These are phyloP conservation scores for Luscinia luscinia DNA, from an alignment of 2,797 vertebrate genomes.

Conservation along the genomic window DNA sequence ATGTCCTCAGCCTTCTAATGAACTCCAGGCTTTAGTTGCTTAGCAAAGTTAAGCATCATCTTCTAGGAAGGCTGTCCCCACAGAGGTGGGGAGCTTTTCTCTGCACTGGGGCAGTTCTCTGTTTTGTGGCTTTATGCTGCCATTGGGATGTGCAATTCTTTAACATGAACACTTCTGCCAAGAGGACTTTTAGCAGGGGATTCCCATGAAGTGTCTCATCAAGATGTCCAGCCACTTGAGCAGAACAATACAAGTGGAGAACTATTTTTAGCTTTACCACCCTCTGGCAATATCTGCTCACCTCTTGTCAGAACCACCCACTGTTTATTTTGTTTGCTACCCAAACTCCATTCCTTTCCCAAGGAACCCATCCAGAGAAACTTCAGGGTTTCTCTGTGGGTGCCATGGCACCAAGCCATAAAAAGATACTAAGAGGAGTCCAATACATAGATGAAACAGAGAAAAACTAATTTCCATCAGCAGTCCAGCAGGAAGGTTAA, in stretches of 20 bases:
- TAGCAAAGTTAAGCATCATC: background rate
- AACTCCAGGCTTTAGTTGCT: background rate
- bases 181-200: background rate
- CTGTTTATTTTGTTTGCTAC: background rate
- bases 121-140: background rate
- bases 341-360: background rate
- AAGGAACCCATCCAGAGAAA: background rate
- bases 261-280: background rate
- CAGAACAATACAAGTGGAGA: background rate
- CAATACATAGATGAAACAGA: background rate
- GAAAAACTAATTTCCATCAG: background rate
- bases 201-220: background rate
- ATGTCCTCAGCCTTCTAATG: background rate
- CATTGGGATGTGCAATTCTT: background rate
- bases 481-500: constrained; percentile 18
- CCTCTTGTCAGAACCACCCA: background rate
- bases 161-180: background rate
- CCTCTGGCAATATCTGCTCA: background rate
- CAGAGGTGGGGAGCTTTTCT: background rate
- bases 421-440: background rate
- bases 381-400: background rate
- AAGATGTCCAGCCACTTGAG: background rate
- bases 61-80: background rate
- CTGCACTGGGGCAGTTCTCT: background rate
- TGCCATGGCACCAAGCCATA: accelerated